Base-by-base conservation (phyloP, 35 echinoderm and acorn worm genomes). In the Patiria miniata region DNA sequence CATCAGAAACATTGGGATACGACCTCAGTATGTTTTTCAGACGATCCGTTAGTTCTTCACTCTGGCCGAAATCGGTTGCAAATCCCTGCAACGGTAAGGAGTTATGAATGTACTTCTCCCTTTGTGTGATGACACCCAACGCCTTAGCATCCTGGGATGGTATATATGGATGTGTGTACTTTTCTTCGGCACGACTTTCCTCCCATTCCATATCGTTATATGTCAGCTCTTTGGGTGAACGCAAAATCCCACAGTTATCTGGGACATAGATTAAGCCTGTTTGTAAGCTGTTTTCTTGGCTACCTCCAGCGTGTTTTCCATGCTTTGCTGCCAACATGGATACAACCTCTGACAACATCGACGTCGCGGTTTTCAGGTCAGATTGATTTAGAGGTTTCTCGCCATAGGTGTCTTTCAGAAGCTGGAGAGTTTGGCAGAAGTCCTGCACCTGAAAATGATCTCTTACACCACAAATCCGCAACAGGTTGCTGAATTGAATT, bases 31-130 rank as follows among this genome's bases (percentile, higher is more conserved):
- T 93, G 1, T 79, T 34, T 51, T 87, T 83, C 8, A 97, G 33
- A 9, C 94, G 80, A 47, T 36, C 69, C 17, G 91, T 93, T 14
- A 97, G 88, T 1, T 93, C 78, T 77, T 97, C 95, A 21, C 54
- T 53, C 69, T 97, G 95, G 0, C 95, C 95, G 60, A 97, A 97
- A 14, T 86, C 50, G 8, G 17, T 84, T 39, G 83, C 12, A 39
- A 89, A 81, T 37, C 77, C 89, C 26, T 55, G 47, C 4, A 52
- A 33, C 57, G 30, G 29, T 2, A 85, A 92, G 37, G 37, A 88
- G 22, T 85, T 65, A 32, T 82, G 50, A 44, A 81, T 81, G 18
- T 79, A n/a, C 54, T 90, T 86, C 3, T 86, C 28, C 36, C 90
- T 55, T 22, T 77, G 40, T 42, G 87, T 84, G 6, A 26, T 30